Evolutionary conservation across 2,113 vertebrate genomes (phyloP), one percentile per base, ranked within the genome.

Genomic region (Lontra canadensis): DNA sequence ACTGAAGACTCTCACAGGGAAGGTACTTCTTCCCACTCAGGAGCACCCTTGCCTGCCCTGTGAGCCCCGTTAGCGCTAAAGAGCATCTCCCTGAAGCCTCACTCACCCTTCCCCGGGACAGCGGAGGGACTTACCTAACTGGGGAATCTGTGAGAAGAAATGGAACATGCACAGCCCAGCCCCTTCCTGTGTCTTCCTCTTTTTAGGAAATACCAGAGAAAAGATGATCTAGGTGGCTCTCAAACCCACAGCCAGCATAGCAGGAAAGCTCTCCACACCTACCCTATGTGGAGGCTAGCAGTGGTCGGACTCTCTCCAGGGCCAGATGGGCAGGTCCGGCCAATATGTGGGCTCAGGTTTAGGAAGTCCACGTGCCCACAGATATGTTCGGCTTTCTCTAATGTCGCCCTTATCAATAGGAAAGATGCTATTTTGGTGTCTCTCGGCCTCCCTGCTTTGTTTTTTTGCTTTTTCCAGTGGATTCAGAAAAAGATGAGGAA

Each of bases 401-500:
- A 1, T 15, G 25, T 57, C 76, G 21, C 42, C 44, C 76, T 84
- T 69, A 36, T 11, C 59, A 10, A 2, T 26, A 21, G 63, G n/a
- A 88, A 96, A 96, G 61, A 42, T 47, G 36, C 23, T 36, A 44
- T 18, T 88, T 81, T 78, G 79, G 25, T 39, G 57, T 95, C 36
- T n/a, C 13, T 29, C 15, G 34, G 42, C 39, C 61, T 65, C 95
- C 83, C 20, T 83, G 79, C 17, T 39, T 59, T 79, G 59, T 23
- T 57, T 88, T n/a, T 78, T 59, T 67, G 29, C 39, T 85, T 49
- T 42, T 36, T 36, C 9, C 14, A 73, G n/a, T 65, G 14, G 23
- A 34, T 83, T 92, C 86, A 74, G 63, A 86, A 92, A 82, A 71
- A 89, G 29, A 61, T 80, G 23, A n/a, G 18, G 39, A 65, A 81